Evolutionary conservation across 1,140 invertebrate genomes (phyloP), one percentile per base, ranked within the genome.

Genomic region (Uloborus diversus): DNA sequence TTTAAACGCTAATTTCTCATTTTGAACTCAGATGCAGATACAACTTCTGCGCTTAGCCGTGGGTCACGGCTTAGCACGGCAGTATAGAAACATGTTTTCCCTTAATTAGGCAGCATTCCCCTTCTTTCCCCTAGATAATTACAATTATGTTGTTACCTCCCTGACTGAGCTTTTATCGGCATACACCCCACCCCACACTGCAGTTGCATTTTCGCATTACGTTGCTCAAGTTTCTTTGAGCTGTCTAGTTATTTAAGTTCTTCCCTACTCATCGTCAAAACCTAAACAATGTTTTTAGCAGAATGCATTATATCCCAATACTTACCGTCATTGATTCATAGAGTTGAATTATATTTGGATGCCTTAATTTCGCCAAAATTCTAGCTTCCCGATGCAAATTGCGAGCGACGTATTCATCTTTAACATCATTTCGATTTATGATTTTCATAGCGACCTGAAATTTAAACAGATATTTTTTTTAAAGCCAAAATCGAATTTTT

Each of bases 401-500:
- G 23, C 33, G 30, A 1, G n/a, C 14, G 4, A 79, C 76, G 61
- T 79, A 79, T 14, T 69, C 65, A 49, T 79, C 76, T 69, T 79
- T 61, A 20, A 79, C 51, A 3, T 79, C 32, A 25, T 69, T 59
- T 23, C 35, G 27, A 35, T 79, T 65, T 0, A 79, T 79, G 14
- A 79, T 42, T 69, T 79, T 79, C 13, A 79, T n/a, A 25, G 76
- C 76, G 35, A 79, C 76, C 76, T 79, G 17, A 11, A 23, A 75
- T 9, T 57, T 20, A 13, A 5, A 57, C 1, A 57, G 27, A 20
- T 57, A 57, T 25, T 1, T 1, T 13, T 57, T 13, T 5, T 17
- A 25, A 17, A 17, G 27, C 23, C 13, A 17, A 57, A 1, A 4
- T 25, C 11, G 17, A 57, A 17, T 25, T 11, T 13, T 17, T 25